Base-by-base conservation (phyloP, 2,113 vertebrate species). In the Oxyruncus cristatus region DNA sequence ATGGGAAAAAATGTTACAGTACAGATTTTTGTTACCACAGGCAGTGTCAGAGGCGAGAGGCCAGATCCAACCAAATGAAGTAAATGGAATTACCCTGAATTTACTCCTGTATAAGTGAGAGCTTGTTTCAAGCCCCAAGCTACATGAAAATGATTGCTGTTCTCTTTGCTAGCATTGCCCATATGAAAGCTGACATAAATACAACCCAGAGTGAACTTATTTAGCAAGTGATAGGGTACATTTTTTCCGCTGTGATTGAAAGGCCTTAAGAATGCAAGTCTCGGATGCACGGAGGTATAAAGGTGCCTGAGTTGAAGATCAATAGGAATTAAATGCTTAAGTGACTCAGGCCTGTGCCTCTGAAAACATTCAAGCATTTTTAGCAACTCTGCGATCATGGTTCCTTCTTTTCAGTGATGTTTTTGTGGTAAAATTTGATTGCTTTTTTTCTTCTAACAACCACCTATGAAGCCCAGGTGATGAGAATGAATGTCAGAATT, bases 21-120 rank as follows among this genome's bases (percentile, higher is more conserved):
- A 55, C 39, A 65, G 62, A 30, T 17, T 52, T 73, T 59, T 77
- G 41, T 71, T 90, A 91, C 88, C 76, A 82, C 76, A 89, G 92
- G 83, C 91, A 70, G 52, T 41, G 20, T 95, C 70, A 73, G 70
- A 92, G 82, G 58, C 41, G 72, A 74, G 76, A 92, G 76, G 73
- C 93, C 91, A 92, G 85, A 93, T 84, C 80, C 76, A 91, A 85
- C 96, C 88, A 91, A 92, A 94, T 58, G 80, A 84, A 96, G 83
- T 65, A 88, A 96, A 96, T 91, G 65, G 88, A 91, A 93, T 88
- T 96, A 93, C 76, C 33, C 86, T 75, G 92, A 91, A 91, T 95
- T 93, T 96, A 95, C 85, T 92, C 47, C 80, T 78, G 46, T 94
- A n/a, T 93, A 94, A 95, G 79, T 95, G 76, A 93, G 92, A 94